Base-by-base conservation (phyloP, 2,888 invertebrate species). In the Trissolcus japonicus region DNA sequence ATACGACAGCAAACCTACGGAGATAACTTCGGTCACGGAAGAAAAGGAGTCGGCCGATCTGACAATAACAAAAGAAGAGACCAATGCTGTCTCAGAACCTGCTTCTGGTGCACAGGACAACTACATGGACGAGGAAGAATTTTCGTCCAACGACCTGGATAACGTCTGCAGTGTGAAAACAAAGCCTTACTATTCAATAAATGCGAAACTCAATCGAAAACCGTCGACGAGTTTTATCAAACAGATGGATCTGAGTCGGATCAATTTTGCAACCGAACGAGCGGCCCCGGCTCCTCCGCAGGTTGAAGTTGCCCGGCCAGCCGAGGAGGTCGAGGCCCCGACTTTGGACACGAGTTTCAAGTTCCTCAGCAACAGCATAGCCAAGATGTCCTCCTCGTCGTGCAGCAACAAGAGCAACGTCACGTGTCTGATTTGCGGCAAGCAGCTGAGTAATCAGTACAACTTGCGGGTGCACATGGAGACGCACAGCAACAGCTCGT, bases 391-490 rank as follows among this genome's bases (percentile, higher is more conserved):
- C 75, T 81, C 81, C 29, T 80, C 86, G 6, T 85, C 86, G 41
- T 82, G 83, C 66, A 88, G 87, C 60, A 89, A 89, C 68, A 89
- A 88, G 71, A 88, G 88, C 16, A 88, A 91, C 83, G 92, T 94
- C 4, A 93, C 94, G 14, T 96, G 96, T 89, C 93, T 94, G 75
- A 93, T 96, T 61, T 96, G 96, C 89, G 94, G 95, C 86, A 96
- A 96, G 88, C 95, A 95, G 71, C 91, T 96, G 57, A 96, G 95
- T 88, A 96, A 96, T 90, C 96, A 96, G 88, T 96, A 96, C 90
- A 96, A 96, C 88, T 90, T 96, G 82, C 92, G 96, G 74, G 96
- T 96, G 75, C 96, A 96, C 85, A 94, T 96, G 93, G 96, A 96
- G 86, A 96, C 96, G 17, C 96, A 96, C 89, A 95, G 96, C 85